A percentile compares a stretch with the other conserved stretches of the same genome.
phyloP scores from a whole-genome alignment of 1,140 invertebrate genomes.

The Trachymyrmex septentrionalis region DNA sequence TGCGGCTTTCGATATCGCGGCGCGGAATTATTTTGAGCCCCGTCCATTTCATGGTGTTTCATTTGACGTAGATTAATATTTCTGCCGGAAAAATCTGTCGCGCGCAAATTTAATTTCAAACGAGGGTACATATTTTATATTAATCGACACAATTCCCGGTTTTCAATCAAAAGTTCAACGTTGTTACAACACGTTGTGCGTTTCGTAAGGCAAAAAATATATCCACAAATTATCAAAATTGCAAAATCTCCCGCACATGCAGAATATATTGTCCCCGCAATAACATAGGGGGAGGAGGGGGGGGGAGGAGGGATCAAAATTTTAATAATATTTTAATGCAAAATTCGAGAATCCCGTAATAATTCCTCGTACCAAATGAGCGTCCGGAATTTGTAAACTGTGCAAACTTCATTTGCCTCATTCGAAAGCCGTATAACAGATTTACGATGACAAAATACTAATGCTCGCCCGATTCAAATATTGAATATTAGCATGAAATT shows the following conservation, averaged over 20 bases:
- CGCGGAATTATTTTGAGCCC: conserved; percentile 53
- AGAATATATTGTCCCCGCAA: conserved; percentile 9
- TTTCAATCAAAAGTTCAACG: conserved; percentile 48
- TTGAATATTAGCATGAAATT: conserved; percentile 18
- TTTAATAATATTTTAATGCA: conserved; percentile 55
- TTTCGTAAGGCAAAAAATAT: conserved; percentile 11
- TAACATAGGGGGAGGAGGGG: too few relatives aligned
- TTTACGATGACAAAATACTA: conserved; percentile 13
- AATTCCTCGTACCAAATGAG: neutral
- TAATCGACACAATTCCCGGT: conserved; percentile 53
- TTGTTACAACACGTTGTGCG: too few relatives aligned
- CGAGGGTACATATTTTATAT: conserved; percentile 60
- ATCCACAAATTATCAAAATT: conserved; percentile 47
- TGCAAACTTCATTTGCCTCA: neutral
- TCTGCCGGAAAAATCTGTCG: conserved; percentile 53
- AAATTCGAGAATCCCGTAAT: neutral
- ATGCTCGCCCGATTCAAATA: neutral
- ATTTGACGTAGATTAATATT: conserved; percentile 64
- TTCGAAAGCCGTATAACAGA: neutral
- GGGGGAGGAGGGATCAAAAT: too few relatives aligned
- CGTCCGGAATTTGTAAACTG: conserved; percentile 11
- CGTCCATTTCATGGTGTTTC: conserved; percentile 42
- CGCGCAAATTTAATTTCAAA: conserved; percentile 57
- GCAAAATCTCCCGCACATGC: neutral
- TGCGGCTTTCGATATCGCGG: conserved; percentile 61